These are phyloP conservation scores for Lepidothrix coronata DNA, from an alignment of 2,113 vertebrate species.

Conservation along the genomic window DNA sequence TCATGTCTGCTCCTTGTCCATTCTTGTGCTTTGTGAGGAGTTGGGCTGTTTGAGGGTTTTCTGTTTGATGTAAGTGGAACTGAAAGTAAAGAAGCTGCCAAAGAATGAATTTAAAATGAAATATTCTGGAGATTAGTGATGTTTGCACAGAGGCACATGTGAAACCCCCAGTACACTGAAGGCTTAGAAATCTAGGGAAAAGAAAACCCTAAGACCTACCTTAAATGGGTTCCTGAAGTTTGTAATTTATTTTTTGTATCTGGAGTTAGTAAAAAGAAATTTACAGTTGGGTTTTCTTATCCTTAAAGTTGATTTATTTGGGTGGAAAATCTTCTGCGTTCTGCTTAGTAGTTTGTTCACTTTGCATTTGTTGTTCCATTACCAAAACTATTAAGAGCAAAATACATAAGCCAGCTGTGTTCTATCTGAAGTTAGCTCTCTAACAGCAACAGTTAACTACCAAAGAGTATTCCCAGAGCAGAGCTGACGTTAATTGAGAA, in stretches of 20 bases:
- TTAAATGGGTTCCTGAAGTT: background rate
- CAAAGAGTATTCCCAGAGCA: slow-evolving; percentile 48
- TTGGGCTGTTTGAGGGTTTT: background rate
- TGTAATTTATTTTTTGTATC: background rate
- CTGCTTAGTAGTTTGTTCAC: background rate
- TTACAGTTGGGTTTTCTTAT: background rate
- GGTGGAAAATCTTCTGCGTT: slow-evolving; percentile 7
- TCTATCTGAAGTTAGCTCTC: slow-evolving; percentile 40
- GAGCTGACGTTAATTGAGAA: slow-evolving; percentile 61
- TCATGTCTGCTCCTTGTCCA: background rate
- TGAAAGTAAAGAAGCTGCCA: background rate
- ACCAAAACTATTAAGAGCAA: slow-evolving; percentile 39
- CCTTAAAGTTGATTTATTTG: slow-evolving; percentile 31
- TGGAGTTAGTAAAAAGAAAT: background rate
- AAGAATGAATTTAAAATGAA: background rate
- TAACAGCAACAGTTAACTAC: slow-evolving; percentile 56
- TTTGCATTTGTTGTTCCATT: slow-evolving; percentile 28
- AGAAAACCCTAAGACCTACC: background rate
- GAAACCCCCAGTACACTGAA: background rate
- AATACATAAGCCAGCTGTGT: slow-evolving; percentile 44
- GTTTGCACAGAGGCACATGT: background rate
- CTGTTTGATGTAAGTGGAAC: background rate
- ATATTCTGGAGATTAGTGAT: background rate
- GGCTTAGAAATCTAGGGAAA: background rate
- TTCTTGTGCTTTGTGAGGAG: background rate